Percentiles rank a stretch among this genome's conserved stretches.
Evolutionary conservation across 1,140 invertebrate species (phyloP).

Genomic region (Drosophila parabipectinata): DNA sequence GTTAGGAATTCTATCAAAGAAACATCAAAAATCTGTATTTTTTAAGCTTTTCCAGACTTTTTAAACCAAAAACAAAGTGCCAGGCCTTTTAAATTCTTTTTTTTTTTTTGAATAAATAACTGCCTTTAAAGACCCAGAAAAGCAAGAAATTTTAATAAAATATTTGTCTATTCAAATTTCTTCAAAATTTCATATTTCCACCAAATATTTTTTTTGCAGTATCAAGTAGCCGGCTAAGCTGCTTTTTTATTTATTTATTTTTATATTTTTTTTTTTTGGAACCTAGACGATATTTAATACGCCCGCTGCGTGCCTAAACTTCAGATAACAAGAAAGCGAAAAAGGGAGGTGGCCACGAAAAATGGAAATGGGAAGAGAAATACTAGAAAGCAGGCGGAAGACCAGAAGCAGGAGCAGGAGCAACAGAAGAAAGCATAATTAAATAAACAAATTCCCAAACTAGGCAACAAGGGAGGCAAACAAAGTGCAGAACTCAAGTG

Average conservation of each 20-base stretch:
- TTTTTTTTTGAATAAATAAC: no score
- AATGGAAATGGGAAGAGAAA: background rate
- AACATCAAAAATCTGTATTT: no score
- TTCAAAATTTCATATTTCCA: background rate
- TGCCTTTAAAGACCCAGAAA: no score
- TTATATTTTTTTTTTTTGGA: background rate
- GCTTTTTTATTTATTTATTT: background rate
- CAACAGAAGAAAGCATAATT: slow-evolving; percentile 30
- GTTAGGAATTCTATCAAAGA: no score
- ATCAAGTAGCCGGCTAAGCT: slow-evolving; percentile 2
- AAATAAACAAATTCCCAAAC: slow-evolving; percentile 51
- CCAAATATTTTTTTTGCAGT: background rate
- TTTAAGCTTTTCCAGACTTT: no score
- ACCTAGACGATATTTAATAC: slow-evolving; percentile 36
- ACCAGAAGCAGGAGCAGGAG: background rate
- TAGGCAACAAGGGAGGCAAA: slow-evolving; percentile 34
- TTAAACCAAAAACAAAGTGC: no score
- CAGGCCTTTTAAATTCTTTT: no score
- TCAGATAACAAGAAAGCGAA: slow-evolving; percentile 6
- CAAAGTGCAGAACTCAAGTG: slow-evolving; percentile 46
- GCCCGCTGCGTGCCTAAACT: slow-evolving; percentile 20
- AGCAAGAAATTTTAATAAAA: no score
- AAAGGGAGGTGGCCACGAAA: background rate
- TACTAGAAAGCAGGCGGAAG: background rate
- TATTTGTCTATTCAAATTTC: no score